phyloP scores from a whole-genome alignment of 2,113 vertebrate species.

The Sclerurus mexicanus region DNA sequence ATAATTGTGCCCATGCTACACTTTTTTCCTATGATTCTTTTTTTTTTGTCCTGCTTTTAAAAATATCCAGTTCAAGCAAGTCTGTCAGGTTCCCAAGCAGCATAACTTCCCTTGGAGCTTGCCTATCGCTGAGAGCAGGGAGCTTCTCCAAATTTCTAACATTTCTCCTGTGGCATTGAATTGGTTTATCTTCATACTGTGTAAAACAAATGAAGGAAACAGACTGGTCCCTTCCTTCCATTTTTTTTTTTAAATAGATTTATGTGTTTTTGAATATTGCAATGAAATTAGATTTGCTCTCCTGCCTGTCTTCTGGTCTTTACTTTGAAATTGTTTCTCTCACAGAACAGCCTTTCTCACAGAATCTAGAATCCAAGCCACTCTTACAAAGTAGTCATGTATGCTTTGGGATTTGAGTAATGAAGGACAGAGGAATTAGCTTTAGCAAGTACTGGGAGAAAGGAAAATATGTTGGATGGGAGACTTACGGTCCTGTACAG shows the following conservation, averaged over 20 bases:
- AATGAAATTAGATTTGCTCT: neutral
- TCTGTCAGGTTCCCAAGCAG: neutral
- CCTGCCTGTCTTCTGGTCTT: neutral
- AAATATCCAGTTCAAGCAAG: neutral
- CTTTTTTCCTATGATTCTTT: neutral
- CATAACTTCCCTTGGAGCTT: neutral
- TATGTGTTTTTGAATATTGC: neutral
- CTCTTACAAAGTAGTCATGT: neutral
- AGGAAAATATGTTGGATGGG: neutral
- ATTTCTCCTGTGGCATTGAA: neutral
- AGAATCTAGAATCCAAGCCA: neutral
- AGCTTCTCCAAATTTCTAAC: neutral
- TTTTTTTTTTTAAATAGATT: neutral
- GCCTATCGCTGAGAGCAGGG: accelerated
- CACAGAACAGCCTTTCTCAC: neutral
- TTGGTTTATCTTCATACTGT: neutral
- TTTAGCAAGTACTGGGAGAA: neutral
- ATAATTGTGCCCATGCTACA: neutral
- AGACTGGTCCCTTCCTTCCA: accelerated
- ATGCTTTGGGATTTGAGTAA: neutral
- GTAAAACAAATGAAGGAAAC: neutral
- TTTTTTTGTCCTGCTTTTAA: neutral
- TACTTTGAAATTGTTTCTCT: neutral
- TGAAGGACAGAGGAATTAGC: neutral
- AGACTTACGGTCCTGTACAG: neutral